Base-by-base conservation (phyloP, 2,113 vertebrate genomes). In the Tachuris rubrigastra region DNA sequence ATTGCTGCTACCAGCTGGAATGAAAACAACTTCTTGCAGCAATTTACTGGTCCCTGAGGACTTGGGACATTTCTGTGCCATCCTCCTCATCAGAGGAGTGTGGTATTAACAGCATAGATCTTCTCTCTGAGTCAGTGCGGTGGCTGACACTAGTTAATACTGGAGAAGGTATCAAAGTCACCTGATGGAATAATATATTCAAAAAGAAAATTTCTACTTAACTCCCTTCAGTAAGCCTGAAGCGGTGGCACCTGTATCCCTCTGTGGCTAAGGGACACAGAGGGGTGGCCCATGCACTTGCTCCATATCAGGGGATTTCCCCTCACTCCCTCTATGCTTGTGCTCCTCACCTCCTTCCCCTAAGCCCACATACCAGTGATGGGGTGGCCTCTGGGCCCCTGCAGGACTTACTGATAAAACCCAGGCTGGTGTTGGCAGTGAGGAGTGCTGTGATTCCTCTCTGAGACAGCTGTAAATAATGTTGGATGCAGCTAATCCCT, bases 1-100 rank as follows among this genome's bases (percentile, higher is more conserved):
- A 42, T 71, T 18, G 6, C 76, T 84, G 72, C 89, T 93, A 74
- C 84, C 65, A 87, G 30, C 76, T 89, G 73, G 80, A 92, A 93
- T 35, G 27, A 92, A 68, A 95, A 93, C 0, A 0, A 93, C 33
- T 96, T 86, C 83, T 95, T 86, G 90, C 86, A 95, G 92, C 76
- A 95, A 93, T 96, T 86, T 93, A 41, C 91, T 3, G 2, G 65
- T 96, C 93, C 59, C 94, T 67, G 91, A 81, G 90, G 94, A 89
- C 72, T 59, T 87, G 86, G 60, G 77, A 89, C 76, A 95, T 95
- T 96, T 95, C 86, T 67, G 55, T 90, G 83, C 81, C 76, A 92
- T 92, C 52, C 39, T 86, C 47, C 60, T 93, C 59, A 1, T 84
- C 83, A 33, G 73, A 93, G 66, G 27, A 91, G 37, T 58, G n/a